Conservation (phyloP, 2,113 vertebrate species). For the Cynocephalus volans region DNA sequence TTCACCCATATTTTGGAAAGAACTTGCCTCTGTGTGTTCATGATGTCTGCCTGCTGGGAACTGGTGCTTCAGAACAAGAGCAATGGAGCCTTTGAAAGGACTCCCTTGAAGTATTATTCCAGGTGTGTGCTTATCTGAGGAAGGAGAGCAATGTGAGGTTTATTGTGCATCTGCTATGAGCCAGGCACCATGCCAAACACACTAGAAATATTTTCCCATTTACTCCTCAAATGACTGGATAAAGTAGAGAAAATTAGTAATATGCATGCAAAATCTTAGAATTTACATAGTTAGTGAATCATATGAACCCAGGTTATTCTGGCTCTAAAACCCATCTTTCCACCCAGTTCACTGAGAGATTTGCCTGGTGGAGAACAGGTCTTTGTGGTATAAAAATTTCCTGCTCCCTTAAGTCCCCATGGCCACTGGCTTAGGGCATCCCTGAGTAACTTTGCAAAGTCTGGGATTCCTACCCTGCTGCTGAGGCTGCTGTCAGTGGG, state of each 20-base stretch:
- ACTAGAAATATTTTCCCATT: not conserved
- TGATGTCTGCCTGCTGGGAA: conserved; percentile 50
- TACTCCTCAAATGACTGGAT: not conserved
- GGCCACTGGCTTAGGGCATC: not conserved
- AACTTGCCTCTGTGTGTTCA: not conserved
- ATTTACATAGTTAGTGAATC: not conserved
- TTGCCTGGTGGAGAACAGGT: not conserved
- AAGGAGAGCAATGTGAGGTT: not conserved
- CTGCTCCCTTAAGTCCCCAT: not conserved
- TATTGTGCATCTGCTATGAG: not conserved
- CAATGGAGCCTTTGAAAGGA: not conserved
- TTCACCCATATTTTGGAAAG: conserved; percentile 41
- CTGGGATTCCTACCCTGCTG: not conserved
- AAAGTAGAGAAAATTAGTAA: not conserved
- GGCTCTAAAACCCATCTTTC: not conserved
- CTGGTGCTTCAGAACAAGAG: conserved; percentile 47
- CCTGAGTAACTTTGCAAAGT: not conserved
- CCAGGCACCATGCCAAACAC: not conserved
- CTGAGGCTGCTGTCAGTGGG: not conserved
- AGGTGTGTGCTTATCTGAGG: not conserved
- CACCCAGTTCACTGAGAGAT: not conserved
- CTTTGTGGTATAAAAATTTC: not conserved
- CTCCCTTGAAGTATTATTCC: not conserved
- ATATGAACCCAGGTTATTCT: not conserved
- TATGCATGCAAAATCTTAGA: not conserved